These are phyloP conservation scores for Calonectris borealis DNA, from an alignment of 2,113 vertebrate species.

Conservation along the genomic window DNA sequence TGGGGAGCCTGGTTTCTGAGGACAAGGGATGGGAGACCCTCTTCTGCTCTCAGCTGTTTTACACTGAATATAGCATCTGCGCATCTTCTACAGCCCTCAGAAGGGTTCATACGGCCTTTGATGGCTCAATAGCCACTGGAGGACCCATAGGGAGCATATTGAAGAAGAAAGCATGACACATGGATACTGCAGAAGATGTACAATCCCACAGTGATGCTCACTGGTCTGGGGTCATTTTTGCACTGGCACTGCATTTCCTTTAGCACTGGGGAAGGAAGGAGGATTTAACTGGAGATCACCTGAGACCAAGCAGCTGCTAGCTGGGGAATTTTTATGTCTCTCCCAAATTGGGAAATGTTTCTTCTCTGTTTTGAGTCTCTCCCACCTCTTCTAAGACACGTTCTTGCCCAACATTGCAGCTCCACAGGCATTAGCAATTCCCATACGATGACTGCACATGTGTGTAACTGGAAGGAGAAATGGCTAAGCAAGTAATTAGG, in stretches of 20 bases:
- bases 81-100: neutral
- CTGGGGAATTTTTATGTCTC: neutral
- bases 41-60: neutral
- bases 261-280: neutral
- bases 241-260: neutral
- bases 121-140: neutral
- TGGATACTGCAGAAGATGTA: neutral
- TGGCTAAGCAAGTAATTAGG: neutral
- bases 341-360: neutral
- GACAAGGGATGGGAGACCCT: neutral
- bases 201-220: accelerated
- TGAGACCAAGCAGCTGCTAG: neutral
- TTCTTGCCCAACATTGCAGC: neutral
- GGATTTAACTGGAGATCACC: neutral
- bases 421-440: neutral
- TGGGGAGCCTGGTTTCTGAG: neutral
- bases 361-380: neutral
- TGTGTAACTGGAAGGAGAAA: neutral
- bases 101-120: neutral
- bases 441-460: accelerated
- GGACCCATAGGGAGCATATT: neutral
- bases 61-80: neutral
- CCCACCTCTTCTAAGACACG: neutral
- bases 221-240: neutral
- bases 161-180: neutral